Base-by-base conservation (phyloP, 2,888 invertebrate genomes). In the Slavum lentiscoides region DNA sequence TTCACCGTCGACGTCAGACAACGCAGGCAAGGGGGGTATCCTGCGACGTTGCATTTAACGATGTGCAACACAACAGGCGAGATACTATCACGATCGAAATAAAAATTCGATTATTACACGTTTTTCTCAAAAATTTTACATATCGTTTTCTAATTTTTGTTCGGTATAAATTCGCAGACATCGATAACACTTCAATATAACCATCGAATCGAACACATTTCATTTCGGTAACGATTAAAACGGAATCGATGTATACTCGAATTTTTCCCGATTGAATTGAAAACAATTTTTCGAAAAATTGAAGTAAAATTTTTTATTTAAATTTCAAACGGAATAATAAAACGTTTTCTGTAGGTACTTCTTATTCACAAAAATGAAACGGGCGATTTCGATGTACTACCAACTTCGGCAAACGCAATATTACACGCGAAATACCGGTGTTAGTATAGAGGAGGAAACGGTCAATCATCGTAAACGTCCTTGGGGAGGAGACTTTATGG, bases 391-490 rank as follows among this genome's bases (percentile, higher is more conserved):
- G 13, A 39, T 19, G 37, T 59, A 39, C 2, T n/a, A 13, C 19
- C 37, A 59, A 39, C 21, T 15, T 21, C 13, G 62, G 21, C 37
- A 66, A 74, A 66, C 64, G 9, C 8, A 43, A 23, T 55, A 68
- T 3, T 13, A 49, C 43, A 37, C 11, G 58, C 21, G 66, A 43
- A 67, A 75, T 67, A 37, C 39, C 37, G 7, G 11, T 61, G 37
- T 21, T 37, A 8, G 8, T 55, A 67, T 43, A 59, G 67, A 59
- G 68, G 72, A 80, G 80, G 80, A 80, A 80, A 80, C 39, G 62
- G 64, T 72, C 80, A 80, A 80, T 80, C 66, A 74, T 74, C 58
- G 39, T 77, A 53, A 21, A 39, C 70, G 80, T 53, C 72, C 80
- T 80, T 72, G 70, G 72, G 62, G 72, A 43, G 43, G 43, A 43